These are phyloP conservation scores for Gobionotothen gibberifrons DNA, from an alignment of 2,797 vertebrate species.

Conservation along the genomic window DNA sequence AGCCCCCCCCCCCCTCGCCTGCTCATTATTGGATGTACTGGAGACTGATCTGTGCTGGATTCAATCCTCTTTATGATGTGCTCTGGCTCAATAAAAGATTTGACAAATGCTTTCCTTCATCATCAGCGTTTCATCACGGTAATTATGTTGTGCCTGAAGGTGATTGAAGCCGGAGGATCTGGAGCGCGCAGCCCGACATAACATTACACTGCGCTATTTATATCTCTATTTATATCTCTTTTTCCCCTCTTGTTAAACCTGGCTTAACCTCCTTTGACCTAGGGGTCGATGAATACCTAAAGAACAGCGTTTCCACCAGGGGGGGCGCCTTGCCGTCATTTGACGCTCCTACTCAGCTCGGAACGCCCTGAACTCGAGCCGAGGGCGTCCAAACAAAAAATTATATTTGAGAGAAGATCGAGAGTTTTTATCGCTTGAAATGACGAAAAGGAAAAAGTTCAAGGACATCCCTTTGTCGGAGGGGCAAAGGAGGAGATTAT, in stretches of 20 bases:
- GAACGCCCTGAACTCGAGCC: too few relatives aligned
- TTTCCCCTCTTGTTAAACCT: neutral
- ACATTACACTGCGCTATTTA: neutral
- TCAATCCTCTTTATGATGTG: constrained; percentile 63
- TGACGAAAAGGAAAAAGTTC: too few relatives aligned
- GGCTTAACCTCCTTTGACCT: constrained; percentile 17
- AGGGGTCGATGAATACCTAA: neutral
- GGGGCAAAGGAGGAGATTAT: too few relatives aligned
- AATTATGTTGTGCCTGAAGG: constrained; percentile 37
- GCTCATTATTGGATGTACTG: constrained; percentile 86
- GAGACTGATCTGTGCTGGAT: constrained; percentile 84
- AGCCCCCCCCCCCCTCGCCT: constrained; percentile 53
- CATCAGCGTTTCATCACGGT: constrained; percentile 43
- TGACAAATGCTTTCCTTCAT: constrained; percentile 59
- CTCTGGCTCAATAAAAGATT: constrained; percentile 60
- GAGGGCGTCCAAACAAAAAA: too few relatives aligned
- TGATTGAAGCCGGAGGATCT: constrained; percentile 17
- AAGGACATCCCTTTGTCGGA: too few relatives aligned
- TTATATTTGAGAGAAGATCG: too few relatives aligned
- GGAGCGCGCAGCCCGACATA: neutral
- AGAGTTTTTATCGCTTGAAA: too few relatives aligned
- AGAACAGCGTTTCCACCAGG: too few relatives aligned
- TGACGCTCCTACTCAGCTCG: too few relatives aligned
- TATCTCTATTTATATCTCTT: too few relatives aligned
- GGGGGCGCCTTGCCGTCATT: too few relatives aligned